Evolutionary conservation across 2,888 invertebrate genomes (phyloP).

Genomic region (Ennomos quercinarius): DNA sequence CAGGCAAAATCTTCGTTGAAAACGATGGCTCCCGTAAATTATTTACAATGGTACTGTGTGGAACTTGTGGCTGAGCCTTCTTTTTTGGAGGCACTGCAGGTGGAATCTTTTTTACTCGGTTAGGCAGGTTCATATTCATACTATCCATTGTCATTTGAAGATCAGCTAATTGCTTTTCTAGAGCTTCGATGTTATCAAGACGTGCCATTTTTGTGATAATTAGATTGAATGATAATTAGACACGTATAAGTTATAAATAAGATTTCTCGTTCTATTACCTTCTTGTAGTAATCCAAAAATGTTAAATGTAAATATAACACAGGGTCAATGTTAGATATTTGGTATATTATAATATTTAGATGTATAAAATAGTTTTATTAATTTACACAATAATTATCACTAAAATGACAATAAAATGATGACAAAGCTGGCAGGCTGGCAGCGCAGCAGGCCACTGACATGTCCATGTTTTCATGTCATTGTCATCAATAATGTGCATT

Average conservation of each 20-base stretch:
- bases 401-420: slow-evolving; percentile 1
- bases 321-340: no score
- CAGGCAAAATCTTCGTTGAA: slow-evolving; percentile 82
- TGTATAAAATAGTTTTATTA: slow-evolving; percentile 1
- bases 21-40: slow-evolving; percentile 90
- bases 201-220: slow-evolving; percentile 63
- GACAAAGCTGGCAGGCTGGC: slow-evolving; percentile 16
- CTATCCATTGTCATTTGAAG: slow-evolving; percentile 85
- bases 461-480: no score
- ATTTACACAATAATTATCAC: slow-evolving; percentile 5
- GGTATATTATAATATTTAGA: no score
- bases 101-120: slow-evolving; percentile 86
- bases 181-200: slow-evolving; percentile 85
- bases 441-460: no score
- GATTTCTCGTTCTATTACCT: slow-evolving; percentile 8
- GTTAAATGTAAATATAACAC: no score
- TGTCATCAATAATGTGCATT: neutral
- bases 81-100: slow-evolving; percentile 94
- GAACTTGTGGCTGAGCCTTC: slow-evolving; percentile 88
- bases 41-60: slow-evolving; percentile 90
- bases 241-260: no score
- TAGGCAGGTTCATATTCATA: slow-evolving; percentile 54
- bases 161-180: slow-evolving; percentile 90
- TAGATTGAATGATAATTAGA: slow-evolving; percentile 29
- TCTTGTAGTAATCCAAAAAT: no score